phyloP scores from a whole-genome alignment of 2,797 vertebrate genomes.

The Syngnathus rostellatus region DNA sequence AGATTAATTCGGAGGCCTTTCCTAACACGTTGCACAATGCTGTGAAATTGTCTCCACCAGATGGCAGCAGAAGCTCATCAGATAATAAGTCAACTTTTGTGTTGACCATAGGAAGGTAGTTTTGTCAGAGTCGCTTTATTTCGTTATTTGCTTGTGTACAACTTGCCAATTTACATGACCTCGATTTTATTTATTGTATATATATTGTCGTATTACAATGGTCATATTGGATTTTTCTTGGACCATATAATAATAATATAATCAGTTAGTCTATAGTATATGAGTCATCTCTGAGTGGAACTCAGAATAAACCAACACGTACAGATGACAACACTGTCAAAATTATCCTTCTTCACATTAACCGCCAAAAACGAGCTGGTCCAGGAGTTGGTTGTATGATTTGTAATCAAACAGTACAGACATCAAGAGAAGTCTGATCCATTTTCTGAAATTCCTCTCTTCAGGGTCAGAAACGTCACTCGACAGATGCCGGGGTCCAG shows the following conservation, averaged over 20 bases:
- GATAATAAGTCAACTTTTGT: neutral
- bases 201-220: neutral
- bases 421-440: neutral
- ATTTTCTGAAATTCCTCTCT: neutral
- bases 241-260: too few relatives aligned
- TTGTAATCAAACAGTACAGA: neutral
- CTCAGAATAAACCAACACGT: neutral
- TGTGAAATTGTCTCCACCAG: constrained; percentile 50
- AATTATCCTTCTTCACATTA: neutral
- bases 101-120: neutral
- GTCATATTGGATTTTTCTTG: neutral
- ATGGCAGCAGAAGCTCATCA: constrained; percentile 46
- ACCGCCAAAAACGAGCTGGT: neutral
- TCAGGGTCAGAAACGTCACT: constrained; percentile 84
- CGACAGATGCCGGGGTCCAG: constrained; percentile 82
- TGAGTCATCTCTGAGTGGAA: neutral
- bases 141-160: neutral
- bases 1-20: neutral
- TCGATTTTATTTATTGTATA: neutral
- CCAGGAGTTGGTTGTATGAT: neutral
- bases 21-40: neutral
- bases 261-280: neutral
- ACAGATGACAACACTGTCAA: neutral
- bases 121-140: neutral
- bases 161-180: neutral